Evolutionary conservation across 2,797 vertebrate genomes (phyloP), one percentile per base, ranked within the genome.

Genomic region (Karalla daura): DNA sequence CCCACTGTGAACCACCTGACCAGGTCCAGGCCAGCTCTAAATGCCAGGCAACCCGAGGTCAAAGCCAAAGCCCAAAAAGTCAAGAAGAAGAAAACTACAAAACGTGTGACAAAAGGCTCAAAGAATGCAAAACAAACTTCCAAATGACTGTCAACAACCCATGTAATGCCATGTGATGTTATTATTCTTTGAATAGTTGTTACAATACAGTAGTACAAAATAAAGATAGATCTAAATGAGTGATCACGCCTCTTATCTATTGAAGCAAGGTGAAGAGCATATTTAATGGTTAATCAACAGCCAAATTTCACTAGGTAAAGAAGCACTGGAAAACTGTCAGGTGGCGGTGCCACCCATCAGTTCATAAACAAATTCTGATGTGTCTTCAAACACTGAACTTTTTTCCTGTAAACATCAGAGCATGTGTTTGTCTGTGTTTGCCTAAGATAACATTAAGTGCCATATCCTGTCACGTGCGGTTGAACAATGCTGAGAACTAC

Each of bases 11-110:
- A 89, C 80, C 81, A 62, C 69, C 85, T 95, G 74, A 94, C 93
- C 76, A 87, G 83, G 65, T 95, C 94, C 70, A 90, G 92, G 18
- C 92, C 94, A 0, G 91, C 93, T 14, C 76, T 95, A 5, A 86
- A 75, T 18, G 28, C 41, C 21, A 87, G 78, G 39, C 80, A 72
- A 30, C 49, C 78, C 7, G 62, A 63, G 18, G 58, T 39, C n/a
- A 89, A 91, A 74, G 63, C 39, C 7, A 91, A 88, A 76, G 62
- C 2, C 37, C 87, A 80, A 52, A 94, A 88, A 79, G 55, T 41
- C 3, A 94, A 90, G 86, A 93, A 88, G 64, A 92, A 87, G 74
- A 94, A 91, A 76, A 43, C 21, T 9, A 91, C 75, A 24, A 92
- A 91, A 83, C 59, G 7, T 20, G 27, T 17, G 10, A 61, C 67